phyloP scores from a whole-genome alignment of 2,113 vertebrate species.

The Elephantulus edwardii region DNA sequence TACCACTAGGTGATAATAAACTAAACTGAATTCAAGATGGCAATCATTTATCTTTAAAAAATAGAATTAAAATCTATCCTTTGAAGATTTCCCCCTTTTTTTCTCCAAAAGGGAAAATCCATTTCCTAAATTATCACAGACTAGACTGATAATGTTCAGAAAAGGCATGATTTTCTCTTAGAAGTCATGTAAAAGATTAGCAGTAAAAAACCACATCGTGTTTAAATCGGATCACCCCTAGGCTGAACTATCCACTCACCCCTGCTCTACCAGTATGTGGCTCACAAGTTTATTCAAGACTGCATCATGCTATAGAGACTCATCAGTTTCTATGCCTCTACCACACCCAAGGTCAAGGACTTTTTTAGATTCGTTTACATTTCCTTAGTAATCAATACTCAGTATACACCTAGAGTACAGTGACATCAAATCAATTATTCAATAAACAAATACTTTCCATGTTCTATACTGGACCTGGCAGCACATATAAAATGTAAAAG shows the following conservation, averaged over 20 bases:
- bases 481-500: neutral
- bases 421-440: neutral
- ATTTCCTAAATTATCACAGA: neutral
- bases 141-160: neutral
- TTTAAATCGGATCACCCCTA: neutral
- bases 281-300: neutral
- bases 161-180: neutral
- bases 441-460: neutral
- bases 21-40: neutral
- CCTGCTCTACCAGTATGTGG: neutral
- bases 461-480: neutral
- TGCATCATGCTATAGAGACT: neutral
- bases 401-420: neutral
- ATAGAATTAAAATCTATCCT: neutral
- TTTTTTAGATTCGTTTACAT: neutral
- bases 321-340: neutral
- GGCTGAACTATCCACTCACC: neutral
- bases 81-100: neutral
- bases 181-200: neutral
- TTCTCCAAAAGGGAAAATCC: slow-evolving; percentile 19
- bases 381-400: neutral
- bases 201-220: neutral
- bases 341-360: neutral
- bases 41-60: neutral
- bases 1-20: neutral